Evolutionary conservation across 2,888 invertebrate genomes (phyloP).

Genomic region (Gastracanthus pulcherrimus): DNA sequence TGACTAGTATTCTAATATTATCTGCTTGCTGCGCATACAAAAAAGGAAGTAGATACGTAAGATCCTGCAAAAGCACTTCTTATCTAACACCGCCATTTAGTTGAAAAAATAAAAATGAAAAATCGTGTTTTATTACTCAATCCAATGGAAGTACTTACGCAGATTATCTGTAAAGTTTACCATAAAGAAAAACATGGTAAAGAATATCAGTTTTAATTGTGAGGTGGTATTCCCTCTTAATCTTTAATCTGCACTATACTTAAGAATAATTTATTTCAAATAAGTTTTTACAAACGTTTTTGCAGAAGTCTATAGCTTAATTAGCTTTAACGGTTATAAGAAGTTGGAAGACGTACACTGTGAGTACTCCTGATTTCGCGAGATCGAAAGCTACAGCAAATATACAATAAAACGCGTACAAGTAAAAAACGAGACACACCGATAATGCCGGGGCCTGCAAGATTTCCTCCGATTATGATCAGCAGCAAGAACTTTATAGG

Average conservation of each 20-base stretch:
- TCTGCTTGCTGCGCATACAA: too few relatives aligned
- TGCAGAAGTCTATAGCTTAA: not conserved
- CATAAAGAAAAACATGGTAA: too few relatives aligned
- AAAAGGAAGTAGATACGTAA: too few relatives aligned
- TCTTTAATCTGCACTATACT: not conserved
- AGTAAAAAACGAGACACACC: not conserved
- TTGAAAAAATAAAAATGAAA: too few relatives aligned
- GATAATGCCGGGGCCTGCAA: not conserved
- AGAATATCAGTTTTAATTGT: too few relatives aligned
- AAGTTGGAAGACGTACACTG: not conserved
- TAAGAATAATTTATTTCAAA: not conserved
- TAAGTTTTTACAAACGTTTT: not conserved
- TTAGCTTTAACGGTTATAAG: not conserved
- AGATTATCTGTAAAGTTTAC: too few relatives aligned
- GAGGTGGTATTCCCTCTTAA: not conserved
- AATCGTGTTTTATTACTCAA: too few relatives aligned
- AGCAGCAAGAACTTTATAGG: not conserved
- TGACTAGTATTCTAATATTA: too few relatives aligned
- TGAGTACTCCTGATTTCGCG: not conserved
- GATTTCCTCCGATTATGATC: constrained; percentile 5
- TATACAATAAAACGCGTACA: not conserved
- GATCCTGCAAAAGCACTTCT: too few relatives aligned
- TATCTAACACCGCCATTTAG: too few relatives aligned
- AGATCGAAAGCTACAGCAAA: not conserved
- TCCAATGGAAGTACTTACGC: too few relatives aligned